These are phyloP conservation scores for Lacerta agilis DNA, from an alignment of 2,797 vertebrate genomes.

Conservation along the genomic window DNA sequence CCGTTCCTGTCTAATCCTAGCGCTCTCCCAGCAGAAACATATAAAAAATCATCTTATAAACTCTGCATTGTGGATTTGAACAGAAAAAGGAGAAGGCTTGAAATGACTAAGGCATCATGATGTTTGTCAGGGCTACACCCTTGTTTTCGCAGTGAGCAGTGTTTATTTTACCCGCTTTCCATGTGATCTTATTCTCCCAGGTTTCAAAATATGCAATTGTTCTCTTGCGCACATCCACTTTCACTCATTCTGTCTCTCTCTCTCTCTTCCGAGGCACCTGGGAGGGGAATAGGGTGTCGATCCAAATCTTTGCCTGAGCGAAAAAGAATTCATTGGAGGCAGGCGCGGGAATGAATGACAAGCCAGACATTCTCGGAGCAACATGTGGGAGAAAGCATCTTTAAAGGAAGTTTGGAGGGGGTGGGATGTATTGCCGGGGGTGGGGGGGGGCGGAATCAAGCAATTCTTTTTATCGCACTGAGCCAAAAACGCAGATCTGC, in stretches of 20 bases:
- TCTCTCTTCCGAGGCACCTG: neutral
- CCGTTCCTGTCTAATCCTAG: too few species aligned
- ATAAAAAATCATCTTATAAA: neutral
- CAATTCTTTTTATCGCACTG: conserved; percentile 2
- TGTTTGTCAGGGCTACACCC: neutral
- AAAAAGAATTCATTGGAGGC: conserved; percentile 1
- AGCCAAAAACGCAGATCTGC: conserved; percentile 42
- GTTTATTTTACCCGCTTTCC: neutral
- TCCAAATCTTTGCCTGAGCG: conserved; percentile 16
- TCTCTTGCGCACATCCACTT: rapidly evolving
- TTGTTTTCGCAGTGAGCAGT: neutral
- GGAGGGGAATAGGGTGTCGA: neutral
- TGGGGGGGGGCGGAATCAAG: neutral
- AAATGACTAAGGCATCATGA: conserved; percentile 29
- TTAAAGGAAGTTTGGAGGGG: conserved; percentile 37
- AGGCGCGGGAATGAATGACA: conserved; percentile 25
- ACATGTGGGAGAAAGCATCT: conserved; percentile 25
- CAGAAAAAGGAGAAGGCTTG: conserved; percentile 13
- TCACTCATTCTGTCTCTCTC: neutral
- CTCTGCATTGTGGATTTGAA: neutral
- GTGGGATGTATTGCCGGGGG: neutral
- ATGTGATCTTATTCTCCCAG: conserved; percentile 29
- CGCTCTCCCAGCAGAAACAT: neutral
- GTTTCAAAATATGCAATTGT: neutral
- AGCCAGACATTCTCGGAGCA: conserved; percentile 30